Evolutionary conservation across 2,888 invertebrate genomes (phyloP).

Genomic region (Phaedon cochleariae): DNA sequence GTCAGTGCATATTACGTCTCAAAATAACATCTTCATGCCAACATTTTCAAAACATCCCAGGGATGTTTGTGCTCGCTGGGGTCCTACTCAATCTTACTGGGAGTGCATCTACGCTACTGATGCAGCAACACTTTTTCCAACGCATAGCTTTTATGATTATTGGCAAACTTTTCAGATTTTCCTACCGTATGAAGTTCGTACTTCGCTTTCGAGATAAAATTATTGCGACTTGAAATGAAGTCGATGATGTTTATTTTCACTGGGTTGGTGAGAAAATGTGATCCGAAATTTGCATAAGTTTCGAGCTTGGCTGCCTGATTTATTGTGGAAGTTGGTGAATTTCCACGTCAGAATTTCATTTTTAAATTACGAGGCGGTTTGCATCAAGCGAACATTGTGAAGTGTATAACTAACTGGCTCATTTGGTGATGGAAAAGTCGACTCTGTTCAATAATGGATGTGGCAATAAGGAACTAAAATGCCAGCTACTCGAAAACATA

Average conservation of each 20-base stretch:
- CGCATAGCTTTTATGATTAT: constrained; percentile 43
- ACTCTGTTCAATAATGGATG: not conserved
- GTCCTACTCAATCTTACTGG: too few species aligned
- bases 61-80: too few species aligned
- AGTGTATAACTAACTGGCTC: not conserved
- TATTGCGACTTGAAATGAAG: constrained; percentile 40
- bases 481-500: not conserved
- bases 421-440: not conserved
- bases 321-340: constrained; percentile 32
- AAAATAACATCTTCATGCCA: too few species aligned
- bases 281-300: constrained; percentile 37
- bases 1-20: too few species aligned
- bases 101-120: constrained; percentile 22
- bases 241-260: constrained; percentile 41
- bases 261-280: constrained; percentile 32
- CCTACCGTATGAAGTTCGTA: constrained; percentile 39
- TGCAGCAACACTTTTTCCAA: constrained; percentile 27
- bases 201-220: constrained; percentile 31
- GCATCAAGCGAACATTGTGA: constrained; percentile 19
- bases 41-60: too few species aligned
- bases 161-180: constrained; percentile 43
- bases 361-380: constrained; percentile 28
- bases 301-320: constrained; percentile 31
- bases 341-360: constrained; percentile 23
- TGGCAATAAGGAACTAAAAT: not conserved